Base-by-base conservation (phyloP, 2,797 vertebrate species). In the Pangasius krempfi region DNA sequence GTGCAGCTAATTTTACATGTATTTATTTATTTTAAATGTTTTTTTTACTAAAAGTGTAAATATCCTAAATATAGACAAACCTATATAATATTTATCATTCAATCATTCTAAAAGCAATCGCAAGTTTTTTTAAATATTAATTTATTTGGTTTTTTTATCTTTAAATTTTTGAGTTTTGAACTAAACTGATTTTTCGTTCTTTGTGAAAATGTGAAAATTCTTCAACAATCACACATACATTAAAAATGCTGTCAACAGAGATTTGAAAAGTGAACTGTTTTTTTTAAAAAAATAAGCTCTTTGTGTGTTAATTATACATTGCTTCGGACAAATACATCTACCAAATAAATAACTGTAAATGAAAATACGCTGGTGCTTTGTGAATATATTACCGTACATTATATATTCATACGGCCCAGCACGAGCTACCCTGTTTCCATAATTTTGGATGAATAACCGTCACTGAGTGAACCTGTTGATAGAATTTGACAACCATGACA, bases 401-500 rank as follows among this genome's bases (percentile, higher is more conserved):
- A 54, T 30, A 22, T 60, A 86, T 82, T 73, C 84, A 73, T 64
- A 62, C 12, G 22, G 40, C 44, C 7, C 78, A 18, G 76, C 40
- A 75, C 1, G 33, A 73, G 64, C 66, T 6, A 62, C 40, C 25
- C 37, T 47, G 33, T 27, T 68, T 89, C 86, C 40, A 75, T 87
- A 88, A 88, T 87, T 88, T 72, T 56, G 70, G 87, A 87, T 75
- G 84, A 86, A 88, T 68, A 85, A 82, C 7, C 52, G 79, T 91
- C 66, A 47, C 78, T 58, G 87, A 91, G 82, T 84, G 83, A 88
- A 91, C 92, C 87, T 86, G 88, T 82, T 81, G 88, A 90, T 85
- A 84, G 89, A 93, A 81, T 78, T 85, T 89, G 90, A 91, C 86
- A 91, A 84, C 80, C 78, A 87, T 90, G 88, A 92, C 90, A 89